A percentile compares a stretch with the other conserved stretches of the same genome.
phyloP scores from a whole-genome alignment of 2,113 vertebrate genomes.

The Oncorhynchus masou region DNA sequence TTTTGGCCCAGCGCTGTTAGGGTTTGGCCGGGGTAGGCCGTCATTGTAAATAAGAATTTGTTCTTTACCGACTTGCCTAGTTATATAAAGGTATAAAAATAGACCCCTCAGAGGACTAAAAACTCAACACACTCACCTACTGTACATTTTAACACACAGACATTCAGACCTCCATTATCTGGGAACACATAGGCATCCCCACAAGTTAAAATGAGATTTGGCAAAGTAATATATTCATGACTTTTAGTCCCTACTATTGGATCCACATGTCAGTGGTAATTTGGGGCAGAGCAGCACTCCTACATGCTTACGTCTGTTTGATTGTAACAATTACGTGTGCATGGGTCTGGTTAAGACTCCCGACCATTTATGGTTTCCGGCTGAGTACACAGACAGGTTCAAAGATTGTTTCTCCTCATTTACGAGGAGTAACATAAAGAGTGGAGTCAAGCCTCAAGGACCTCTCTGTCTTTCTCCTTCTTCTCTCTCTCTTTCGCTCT shows the following conservation, averaged over 20 bases:
- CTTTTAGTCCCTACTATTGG: conserved; percentile 45
- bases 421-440: conserved; percentile 38
- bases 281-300: conserved; percentile 35
- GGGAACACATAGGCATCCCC: conserved; percentile 22
- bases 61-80: too few relatives aligned
- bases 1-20: too few relatives aligned
- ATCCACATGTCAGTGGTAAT: conserved; percentile 52
- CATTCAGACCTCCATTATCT: conserved; percentile 20
- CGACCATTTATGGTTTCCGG: conserved; percentile 61
- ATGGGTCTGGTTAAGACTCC: conserved; percentile 56
- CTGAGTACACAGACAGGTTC: conserved; percentile 58
- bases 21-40: too few relatives aligned
- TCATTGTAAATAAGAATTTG: too few relatives aligned
- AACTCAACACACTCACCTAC: background rate
- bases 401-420: conserved; percentile 44
- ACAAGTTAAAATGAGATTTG: conserved; percentile 24
- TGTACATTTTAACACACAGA: background rate
- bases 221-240: conserved; percentile 45
- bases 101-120: conserved; percentile 10
- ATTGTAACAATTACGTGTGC: conserved; percentile 61
- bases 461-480: background rate
- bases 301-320: conserved; percentile 51
- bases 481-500: background rate
- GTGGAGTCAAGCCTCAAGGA: conserved; percentile 12
- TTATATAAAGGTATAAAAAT: too few relatives aligned